Base-by-base conservation (phyloP, 2,797 vertebrate species). In the Eupleurogrammus muticus region DNA sequence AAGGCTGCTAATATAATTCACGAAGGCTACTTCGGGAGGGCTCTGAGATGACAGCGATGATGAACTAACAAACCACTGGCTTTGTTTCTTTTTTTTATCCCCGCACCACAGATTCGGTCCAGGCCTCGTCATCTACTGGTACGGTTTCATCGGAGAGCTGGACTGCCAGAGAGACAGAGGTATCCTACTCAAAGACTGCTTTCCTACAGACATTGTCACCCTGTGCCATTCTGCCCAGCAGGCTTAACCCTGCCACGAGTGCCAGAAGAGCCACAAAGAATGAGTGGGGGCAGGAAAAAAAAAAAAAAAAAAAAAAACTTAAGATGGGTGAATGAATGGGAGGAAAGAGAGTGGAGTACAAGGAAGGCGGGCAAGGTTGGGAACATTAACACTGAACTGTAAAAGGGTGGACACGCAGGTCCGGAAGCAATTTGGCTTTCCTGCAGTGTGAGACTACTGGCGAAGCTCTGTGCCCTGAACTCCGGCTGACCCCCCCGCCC, bases 41-140 rank as follows among this genome's bases (percentile, higher is more conserved):
- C 44, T 47, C 23, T 23, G 12, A 38, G 48, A 50, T 68, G 70
- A 55, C 71, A 42, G 61, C 16, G 1, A 1, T 36, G 60, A 70
- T 79, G 63, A 53, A 35, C 70, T 83, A 52, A 82, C 49, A 60
- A 48, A 63, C 42, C 3, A 24, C 10, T 0, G 13, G 1, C 53
- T 75, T 66, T 80, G 34, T 73, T 70, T 77, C n/a, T 21, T 61
- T 36, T 76, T 75, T 17, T 85, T 68, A n/a, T n/a, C n/a, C n/a
- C 82, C 70, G 10, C 44, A 0, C 64, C 55, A 16, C 92, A 99
- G 98, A 87, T 99, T 99, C 72, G 98, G 98, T 28, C 98, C 98
- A 0, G 97, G 98, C 72, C 93, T 99, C 69, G 98, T 99, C 83
- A 99, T 99, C 92, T 99, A 99, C 85, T 99, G 98, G 97, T 97